Evolutionary conservation across 2,888 invertebrate genomes (phyloP).

Genomic region (Thelaira solivaga): DNA sequence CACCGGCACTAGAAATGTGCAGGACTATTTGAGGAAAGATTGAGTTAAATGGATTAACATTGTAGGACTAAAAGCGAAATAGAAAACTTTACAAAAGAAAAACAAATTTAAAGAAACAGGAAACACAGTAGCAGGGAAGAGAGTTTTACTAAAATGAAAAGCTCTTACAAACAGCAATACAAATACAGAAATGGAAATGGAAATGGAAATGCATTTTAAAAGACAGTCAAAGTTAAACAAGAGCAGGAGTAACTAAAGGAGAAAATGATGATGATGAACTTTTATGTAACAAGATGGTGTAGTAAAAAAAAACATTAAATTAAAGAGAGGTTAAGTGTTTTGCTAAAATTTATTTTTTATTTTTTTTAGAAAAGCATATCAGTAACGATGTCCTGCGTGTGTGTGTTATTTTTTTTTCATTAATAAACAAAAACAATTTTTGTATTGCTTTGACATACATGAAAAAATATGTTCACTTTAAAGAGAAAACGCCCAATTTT

Average conservation of each 20-base stretch:
- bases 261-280: slow-evolving; percentile 36
- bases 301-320: neutral
- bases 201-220: slow-evolving; percentile 38
- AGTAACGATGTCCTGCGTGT: too few relatives aligned
- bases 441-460: neutral
- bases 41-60: slow-evolving; percentile 61
- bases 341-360: neutral
- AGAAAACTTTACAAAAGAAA: slow-evolving; percentile 5
- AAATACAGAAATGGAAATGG: slow-evolving; percentile 17
- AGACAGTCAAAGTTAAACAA: neutral
- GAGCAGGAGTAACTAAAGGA: neutral
- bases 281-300: neutral
- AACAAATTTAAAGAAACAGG: slow-evolving; percentile 39
- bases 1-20: neutral
- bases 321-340: neutral
- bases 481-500: too few relatives aligned
- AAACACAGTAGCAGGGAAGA: slow-evolving; percentile 22
- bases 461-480: neutral
- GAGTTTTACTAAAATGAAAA: slow-evolving; percentile 7
- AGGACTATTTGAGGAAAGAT: slow-evolving; percentile 45
- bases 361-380: too few relatives aligned
- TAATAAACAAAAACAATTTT: neutral
- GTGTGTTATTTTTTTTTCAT: too few relatives aligned
- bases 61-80: slow-evolving; percentile 36
- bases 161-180: neutral